Evolutionary conservation across 2,888 invertebrate genomes (phyloP), one percentile per base, ranked within the genome.

Genomic region (Mythimna albipuncta): DNA sequence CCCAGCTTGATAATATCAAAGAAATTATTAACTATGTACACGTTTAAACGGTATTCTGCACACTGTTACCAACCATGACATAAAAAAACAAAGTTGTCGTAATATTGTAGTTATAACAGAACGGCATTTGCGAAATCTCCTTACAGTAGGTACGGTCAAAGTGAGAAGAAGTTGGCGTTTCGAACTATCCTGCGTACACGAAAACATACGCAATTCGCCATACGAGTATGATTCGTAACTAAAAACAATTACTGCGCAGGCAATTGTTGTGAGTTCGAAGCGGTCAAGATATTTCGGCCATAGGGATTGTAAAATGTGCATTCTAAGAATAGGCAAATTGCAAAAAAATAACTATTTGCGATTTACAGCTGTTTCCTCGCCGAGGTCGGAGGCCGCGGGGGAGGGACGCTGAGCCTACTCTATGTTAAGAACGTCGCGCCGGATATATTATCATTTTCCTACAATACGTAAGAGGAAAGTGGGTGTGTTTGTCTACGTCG

Each of bases 401-500:
- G 57, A 50, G 59, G 74, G 77, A 79, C 64, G 67, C 67, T 35
- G 19, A 26, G 38, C 54, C 50, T 26, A 54, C 64, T 62, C 55
- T 69, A 81, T 75, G 11, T 81, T 69, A 16, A 75, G 55, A 75
- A 13, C 64, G 11, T 50, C 50, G 50, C 26, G 62, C 52, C 70
- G 64, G 41, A 63, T 35, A 65, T n/a, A 81, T 69, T 81, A 47
- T 75, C 21, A 69, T 68, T 76, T 68, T 76, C 77, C 50, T 13
- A 41, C 57, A 35, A n/a, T 55, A 81, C 82, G 81, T 81, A 81
- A 76, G 65, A 78, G 65, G 61, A 81, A 79, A 81, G 78, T 79
- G 78, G 78, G 78, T 79, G 78, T 79, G 77, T 77, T 73, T 69
- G 65, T 50, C 44, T 81, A 77, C 82, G 67, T 68, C 64, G 62